phyloP scores from a whole-genome alignment of 2,797 vertebrate species.

The Neosilurus hyrtlii region DNA sequence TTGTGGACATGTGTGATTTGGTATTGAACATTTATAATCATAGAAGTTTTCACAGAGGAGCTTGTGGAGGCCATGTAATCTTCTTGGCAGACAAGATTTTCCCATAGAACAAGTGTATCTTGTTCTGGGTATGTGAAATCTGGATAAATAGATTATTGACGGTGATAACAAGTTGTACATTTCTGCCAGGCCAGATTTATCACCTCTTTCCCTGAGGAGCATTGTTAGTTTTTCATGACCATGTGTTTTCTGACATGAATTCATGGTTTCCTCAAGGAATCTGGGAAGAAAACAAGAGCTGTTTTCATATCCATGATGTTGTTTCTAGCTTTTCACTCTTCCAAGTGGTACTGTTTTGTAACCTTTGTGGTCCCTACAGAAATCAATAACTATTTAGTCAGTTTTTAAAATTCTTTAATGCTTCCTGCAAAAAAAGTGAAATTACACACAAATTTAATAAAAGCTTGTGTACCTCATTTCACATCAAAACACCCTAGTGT shows the following conservation, averaged over 20 bases:
- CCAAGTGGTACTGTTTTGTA: constrained; percentile 10
- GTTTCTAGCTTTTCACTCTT: background rate
- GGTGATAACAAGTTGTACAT: constrained; percentile 46
- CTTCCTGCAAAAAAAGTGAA: no score
- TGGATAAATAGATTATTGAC: constrained; percentile 32
- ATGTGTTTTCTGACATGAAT: constrained; percentile 47
- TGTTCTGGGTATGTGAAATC: constrained; percentile 3
- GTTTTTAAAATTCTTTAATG: no score
- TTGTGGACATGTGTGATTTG: background rate
- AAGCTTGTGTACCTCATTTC: no score
- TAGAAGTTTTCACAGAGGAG: background rate
- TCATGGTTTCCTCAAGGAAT: constrained; percentile 43
- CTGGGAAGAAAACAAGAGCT: constrained; percentile 34
- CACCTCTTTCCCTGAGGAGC: constrained; percentile 25
- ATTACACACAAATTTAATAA: no score
- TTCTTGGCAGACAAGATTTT: constrained; percentile 1
- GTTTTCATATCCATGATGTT: constrained; percentile 33
- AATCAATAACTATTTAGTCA: background rate
- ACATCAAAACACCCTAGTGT: no score
- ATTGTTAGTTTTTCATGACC: constrained; percentile 42
- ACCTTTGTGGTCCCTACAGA: background rate
- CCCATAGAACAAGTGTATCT: constrained; percentile 8
- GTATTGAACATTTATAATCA: background rate
- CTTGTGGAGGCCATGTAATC: background rate
- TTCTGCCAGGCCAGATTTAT: constrained; percentile 13